Percentiles rank a stretch among this genome's conserved stretches.
phyloP scores from a whole-genome alignment of 2,113 vertebrate species.

The Carassius carassius region DNA sequence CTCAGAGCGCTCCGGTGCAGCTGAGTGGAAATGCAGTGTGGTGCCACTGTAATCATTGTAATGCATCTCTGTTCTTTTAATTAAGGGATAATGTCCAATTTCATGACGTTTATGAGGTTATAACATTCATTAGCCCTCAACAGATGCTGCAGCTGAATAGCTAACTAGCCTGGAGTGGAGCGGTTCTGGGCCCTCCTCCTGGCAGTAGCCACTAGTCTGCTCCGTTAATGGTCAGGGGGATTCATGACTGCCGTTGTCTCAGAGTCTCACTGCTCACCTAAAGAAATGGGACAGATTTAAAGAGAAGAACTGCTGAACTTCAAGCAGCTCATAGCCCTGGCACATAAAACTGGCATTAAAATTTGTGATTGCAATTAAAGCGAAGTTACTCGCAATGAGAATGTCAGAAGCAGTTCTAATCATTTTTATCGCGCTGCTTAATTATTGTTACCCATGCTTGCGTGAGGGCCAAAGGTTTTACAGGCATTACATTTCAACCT shows the following conservation, averaged over 20 bases:
- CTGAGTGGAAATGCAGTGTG: conserved; percentile 61
- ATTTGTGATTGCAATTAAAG: conserved; percentile 84
- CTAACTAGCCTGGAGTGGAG: conserved; percentile 74
- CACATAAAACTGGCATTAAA: conserved; percentile 84
- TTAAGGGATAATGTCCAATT: conserved; percentile 85
- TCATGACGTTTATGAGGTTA: conserved; percentile 83
- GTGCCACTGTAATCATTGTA: conserved; percentile 77
- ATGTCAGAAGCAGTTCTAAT: conserved; percentile 84
- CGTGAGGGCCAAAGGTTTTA: conserved; percentile 72
- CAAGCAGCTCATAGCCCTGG: conserved; percentile 79
- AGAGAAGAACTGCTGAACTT: conserved; percentile 80
- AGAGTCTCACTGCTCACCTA: conserved; percentile 60
- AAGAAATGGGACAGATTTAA: conserved; percentile 78
- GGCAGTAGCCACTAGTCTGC: conserved; percentile 65
- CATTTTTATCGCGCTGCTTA: conserved; percentile 81
- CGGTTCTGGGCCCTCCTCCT: conserved; percentile 65
- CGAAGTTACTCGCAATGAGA: conserved; percentile 79
- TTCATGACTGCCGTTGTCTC: conserved; percentile 50
- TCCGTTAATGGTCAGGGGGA: conserved; percentile 58
- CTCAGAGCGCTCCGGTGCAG: conserved; percentile 37
- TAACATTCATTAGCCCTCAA: conserved; percentile 84
- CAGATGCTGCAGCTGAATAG: conserved; percentile 79
- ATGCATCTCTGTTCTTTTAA: conserved; percentile 85
- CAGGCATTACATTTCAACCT: conserved; percentile 75
- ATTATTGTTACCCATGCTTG: conserved; percentile 78